Evolutionary conservation across 2,797 vertebrate species (phyloP).

Genomic region (Thripadectes ignobilis): DNA sequence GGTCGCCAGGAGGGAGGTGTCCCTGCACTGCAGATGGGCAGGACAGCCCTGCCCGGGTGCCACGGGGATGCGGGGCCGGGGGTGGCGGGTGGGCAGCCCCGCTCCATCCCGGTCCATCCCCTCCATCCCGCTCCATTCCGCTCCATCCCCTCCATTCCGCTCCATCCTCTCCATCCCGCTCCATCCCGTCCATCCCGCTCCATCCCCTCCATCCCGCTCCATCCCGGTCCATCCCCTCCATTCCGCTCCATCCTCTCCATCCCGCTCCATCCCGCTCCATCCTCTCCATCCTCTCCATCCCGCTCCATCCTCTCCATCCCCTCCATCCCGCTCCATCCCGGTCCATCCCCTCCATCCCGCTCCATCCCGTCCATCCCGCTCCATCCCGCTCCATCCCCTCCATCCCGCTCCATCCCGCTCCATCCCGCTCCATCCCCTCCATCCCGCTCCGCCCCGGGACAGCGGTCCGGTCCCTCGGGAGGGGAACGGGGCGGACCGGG

Average conservation of each 20-base stretch:
- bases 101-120: neutral
- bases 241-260: too few relatives aligned
- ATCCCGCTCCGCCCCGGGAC: neutral
- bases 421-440: neutral
- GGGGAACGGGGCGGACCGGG: neutral
- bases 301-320: neutral
- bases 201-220: too few relatives aligned
- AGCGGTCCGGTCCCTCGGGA: neutral
- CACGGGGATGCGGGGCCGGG: neutral
- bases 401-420: neutral
- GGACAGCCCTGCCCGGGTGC: neutral
- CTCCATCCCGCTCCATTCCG: neutral
- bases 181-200: too few relatives aligned
- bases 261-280: neutral
- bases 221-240: too few relatives aligned
- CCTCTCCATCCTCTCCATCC: neutral
- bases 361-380: too few relatives aligned
- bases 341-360: too few relatives aligned
- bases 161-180: too few relatives aligned
- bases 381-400: neutral
- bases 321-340: too few relatives aligned
- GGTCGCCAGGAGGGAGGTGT: neutral
- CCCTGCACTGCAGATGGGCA: neutral
- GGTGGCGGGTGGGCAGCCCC: neutral
- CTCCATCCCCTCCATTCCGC: neutral